Evolutionary conservation across 2,797 vertebrate species (phyloP).

Genomic region (Gymnodraco acuticeps): DNA sequence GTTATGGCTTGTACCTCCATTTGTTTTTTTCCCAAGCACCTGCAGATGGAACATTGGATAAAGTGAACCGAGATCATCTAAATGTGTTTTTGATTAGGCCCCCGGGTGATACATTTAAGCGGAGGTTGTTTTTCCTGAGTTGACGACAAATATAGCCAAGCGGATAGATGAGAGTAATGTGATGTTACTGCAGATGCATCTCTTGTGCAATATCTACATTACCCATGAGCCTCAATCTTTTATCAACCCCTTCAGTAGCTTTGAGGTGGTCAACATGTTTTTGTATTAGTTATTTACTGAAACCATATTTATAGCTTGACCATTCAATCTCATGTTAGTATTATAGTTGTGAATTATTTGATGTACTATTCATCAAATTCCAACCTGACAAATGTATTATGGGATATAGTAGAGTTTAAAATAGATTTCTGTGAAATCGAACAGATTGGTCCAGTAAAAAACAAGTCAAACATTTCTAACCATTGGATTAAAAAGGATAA

Average conservation of each 20-base stretch:
- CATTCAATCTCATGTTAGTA: background rate
- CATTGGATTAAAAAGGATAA: background rate
- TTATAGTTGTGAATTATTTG: background rate
- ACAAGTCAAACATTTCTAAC: background rate
- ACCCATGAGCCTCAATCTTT: background rate
- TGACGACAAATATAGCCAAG: constrained; percentile 48
- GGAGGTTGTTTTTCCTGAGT: constrained; percentile 51
- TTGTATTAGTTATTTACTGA: constrained; percentile 10
- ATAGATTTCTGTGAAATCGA: background rate
- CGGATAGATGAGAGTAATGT: constrained; percentile 14
- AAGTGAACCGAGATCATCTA: constrained; percentile 61
- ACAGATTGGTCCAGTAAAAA: background rate
- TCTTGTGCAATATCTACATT: constrained; percentile 9
- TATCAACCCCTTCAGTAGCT: background rate
- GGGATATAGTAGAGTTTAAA: background rate
- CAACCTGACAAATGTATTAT: background rate
- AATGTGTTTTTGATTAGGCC: constrained; percentile 80
- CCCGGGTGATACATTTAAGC: constrained; percentile 32
- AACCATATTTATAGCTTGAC: background rate
- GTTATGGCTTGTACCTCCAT: constrained; percentile 44
- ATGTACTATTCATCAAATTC: background rate
- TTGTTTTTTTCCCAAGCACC: constrained; percentile 43
- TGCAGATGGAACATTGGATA: constrained; percentile 66
- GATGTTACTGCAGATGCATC: constrained; percentile 6
- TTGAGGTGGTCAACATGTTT: background rate